Evolutionary conservation across 2,888 invertebrate genomes (phyloP), one percentile per base, ranked within the genome.

Genomic region (Lymantria monacha): DNA sequence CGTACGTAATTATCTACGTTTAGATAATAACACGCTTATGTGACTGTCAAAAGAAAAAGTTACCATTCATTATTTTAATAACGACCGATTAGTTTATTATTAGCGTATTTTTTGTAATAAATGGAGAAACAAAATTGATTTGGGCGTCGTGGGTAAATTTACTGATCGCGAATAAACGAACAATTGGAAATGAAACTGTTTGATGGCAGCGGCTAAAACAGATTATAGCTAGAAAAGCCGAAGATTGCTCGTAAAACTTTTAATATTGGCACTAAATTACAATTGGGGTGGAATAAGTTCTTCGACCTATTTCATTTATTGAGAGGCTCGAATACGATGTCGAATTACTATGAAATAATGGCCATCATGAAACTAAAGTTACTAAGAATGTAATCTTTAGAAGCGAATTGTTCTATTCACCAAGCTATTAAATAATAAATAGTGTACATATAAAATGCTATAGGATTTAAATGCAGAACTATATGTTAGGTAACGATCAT

Each of bases 181-280:
- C 63, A 72, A 71, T 70, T 63, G 63, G 65, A 72, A 70, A 63
- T 69, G 63, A 68, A 72, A 66, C 63, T 67, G 68, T 72, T 76
- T 74, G 71, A 74, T 71, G 69, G 70, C 69, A 69, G 65, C 67
- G 72, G 64, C 72, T 76, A 74, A 79, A 79, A 76, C 78, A 80
- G 81, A 84, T 83, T 83, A 81, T 77, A 69, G 74, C 67, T 71
- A 70, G 69, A 70, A 69, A 74, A 77, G 70, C 72, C 78, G 74
- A 81, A 81, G 81, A 84, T 82, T 78, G 81, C 78, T 78, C 81
- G 80, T 82, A 82, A 83, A 84, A 82, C 76, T 83, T 83, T 81
- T 84, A 84, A 83, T 76, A 82, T 72, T 72, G 70, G 70, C 60
- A 79, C 77, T 81, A 81, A 84, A 82, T 83, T 81, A 80, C 82